Evolutionary conservation across 2,888 invertebrate genomes (phyloP).

Genomic region (Microplitis deprimator): DNA sequence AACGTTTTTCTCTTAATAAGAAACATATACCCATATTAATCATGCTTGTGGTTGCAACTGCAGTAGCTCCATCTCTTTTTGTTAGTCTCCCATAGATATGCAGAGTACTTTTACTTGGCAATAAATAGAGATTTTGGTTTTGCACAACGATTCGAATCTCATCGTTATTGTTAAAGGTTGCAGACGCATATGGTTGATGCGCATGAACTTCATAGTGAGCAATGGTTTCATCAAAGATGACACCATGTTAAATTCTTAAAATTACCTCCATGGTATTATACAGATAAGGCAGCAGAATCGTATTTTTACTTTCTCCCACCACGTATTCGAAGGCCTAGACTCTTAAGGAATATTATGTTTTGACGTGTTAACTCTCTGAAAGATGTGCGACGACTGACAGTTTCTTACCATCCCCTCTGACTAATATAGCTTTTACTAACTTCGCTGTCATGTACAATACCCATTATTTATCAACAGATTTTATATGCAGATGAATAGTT

Average conservation of each 20-base stretch:
- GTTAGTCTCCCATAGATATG: constrained; percentile 39
- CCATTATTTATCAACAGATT: constrained; percentile 30
- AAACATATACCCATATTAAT: constrained; percentile 50
- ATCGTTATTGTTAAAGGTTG: constrained; percentile 44
- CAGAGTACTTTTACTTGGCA: constrained; percentile 43
- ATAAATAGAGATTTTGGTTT: constrained; percentile 40
- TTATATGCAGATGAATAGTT: constrained; percentile 43
- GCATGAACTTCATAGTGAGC: constrained; percentile 40
- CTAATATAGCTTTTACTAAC: constrained; percentile 35
- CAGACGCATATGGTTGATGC: constrained; percentile 44
- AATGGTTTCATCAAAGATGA: constrained; percentile 43
- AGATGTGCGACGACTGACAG: constrained; percentile 32
- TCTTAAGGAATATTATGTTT: constrained; percentile 36
- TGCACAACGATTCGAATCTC: constrained; percentile 47
- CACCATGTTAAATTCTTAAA: constrained; percentile 30
- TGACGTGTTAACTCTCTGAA: constrained; percentile 34
- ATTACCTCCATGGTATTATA: constrained; percentile 33
- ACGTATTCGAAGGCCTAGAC: constrained; percentile 24
- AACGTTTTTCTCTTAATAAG: constrained; percentile 63
- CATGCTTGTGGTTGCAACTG: constrained; percentile 11
- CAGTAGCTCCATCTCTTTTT: constrained; percentile 18
- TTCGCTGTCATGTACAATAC: constrained; percentile 27
- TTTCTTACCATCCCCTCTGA: constrained; percentile 17
- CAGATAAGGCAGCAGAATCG: background rate
- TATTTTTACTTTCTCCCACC: constrained; percentile 9